Conservation (phyloP, 2,797 vertebrate genomes). For the Schizopygopsis pylzovi region DNA sequence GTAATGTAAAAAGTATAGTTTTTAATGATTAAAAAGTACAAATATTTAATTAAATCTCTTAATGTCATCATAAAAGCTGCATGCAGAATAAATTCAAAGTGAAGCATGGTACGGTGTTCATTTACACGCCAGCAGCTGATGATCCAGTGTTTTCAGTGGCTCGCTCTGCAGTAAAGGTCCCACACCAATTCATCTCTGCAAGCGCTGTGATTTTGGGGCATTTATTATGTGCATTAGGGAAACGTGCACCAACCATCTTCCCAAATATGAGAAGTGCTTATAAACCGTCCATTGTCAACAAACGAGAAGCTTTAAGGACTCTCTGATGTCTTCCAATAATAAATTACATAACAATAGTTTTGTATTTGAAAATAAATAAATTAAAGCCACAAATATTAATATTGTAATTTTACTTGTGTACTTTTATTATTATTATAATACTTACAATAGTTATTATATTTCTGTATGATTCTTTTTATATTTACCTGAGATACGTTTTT, state of each 20-base stretch:
- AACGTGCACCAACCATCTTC: neutral
- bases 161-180: neutral
- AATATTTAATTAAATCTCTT: neutral
- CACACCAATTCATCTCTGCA: neutral
- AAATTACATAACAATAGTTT: neutral
- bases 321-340: neutral
- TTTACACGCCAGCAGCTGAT: neutral
- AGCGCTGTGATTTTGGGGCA: neutral
- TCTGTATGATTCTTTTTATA: neutral
- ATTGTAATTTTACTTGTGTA: neutral
- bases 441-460: neutral
- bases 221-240: neutral
- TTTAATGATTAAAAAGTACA: too few relatives aligned
- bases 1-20: neutral
- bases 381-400: neutral
- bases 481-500: neutral
- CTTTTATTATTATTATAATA: neutral
- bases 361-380: neutral
- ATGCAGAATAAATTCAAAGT: neutral
- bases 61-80: neutral
- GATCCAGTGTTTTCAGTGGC: neutral
- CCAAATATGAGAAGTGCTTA: neutral
- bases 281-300: neutral
- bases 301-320: neutral
- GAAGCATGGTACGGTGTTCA: neutral